A percentile compares a stretch with the other conserved stretches of the same genome.
Conservation (phyloP, 2,888 invertebrate genomes). For the Eupithecia insigniata region DNA sequence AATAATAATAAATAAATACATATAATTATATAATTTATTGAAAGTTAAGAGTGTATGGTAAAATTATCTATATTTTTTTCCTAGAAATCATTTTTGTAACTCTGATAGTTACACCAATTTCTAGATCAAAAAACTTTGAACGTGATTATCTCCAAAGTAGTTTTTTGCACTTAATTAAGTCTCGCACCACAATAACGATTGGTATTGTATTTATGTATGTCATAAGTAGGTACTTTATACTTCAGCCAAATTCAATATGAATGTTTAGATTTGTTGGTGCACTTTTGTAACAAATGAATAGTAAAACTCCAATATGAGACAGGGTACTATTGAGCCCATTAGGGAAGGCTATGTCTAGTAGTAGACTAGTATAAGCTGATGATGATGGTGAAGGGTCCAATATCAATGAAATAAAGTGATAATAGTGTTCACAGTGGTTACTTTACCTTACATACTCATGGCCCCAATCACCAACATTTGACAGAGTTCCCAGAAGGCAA, state of each 20-base stretch:
- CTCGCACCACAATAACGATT: no score
- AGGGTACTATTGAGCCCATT: not conserved
- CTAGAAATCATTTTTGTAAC: no score
- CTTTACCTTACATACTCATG: slow-evolving; percentile 97
- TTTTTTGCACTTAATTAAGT: no score
- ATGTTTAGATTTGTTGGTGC: not conserved
- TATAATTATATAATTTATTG: no score
- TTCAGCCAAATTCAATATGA: not conserved
- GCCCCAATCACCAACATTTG: slow-evolving; percentile 98
- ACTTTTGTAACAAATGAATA: not conserved
- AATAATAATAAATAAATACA: not conserved
- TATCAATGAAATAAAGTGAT: not conserved
- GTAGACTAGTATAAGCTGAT: not conserved
- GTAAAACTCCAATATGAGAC: not conserved
- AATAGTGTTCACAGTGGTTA: not conserved
- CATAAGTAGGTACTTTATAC: not conserved
- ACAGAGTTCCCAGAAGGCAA: slow-evolving; percentile 91
- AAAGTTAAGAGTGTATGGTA: no score
- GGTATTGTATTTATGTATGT: not conserved
- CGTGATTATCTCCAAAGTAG: no score
- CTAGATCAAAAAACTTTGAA: no score
- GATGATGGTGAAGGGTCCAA: not conserved
- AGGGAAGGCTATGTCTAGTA: not conserved
- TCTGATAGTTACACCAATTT: no score
- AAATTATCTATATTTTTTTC: no score